A percentile compares a stretch with the other conserved stretches of the same genome.
Evolutionary conservation across 2,888 invertebrate genomes (phyloP).

Genomic region (Caenorhabditis uteleia): DNA sequence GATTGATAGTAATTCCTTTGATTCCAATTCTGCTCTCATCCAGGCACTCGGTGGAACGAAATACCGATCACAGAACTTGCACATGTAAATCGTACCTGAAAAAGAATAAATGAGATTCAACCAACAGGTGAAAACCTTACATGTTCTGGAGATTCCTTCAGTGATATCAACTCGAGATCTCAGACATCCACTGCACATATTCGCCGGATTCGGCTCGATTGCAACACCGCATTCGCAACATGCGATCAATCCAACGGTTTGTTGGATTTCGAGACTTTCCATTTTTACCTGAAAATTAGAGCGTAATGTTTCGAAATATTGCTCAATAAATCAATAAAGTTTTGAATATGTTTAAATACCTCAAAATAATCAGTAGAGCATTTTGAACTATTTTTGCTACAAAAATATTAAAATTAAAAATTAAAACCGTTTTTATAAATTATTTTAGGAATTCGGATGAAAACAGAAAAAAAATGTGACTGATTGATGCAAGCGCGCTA

Average conservation of each 20-base stretch:
- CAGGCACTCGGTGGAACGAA: constrained; percentile 89
- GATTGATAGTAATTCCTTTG: constrained; percentile 75
- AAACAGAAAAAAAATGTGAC: background rate
- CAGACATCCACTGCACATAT: constrained; percentile 95
- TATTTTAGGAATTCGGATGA: background rate
- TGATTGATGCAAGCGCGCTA: constrained; percentile 4
- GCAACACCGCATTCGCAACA: constrained; percentile 92
- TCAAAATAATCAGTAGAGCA: too few species aligned
- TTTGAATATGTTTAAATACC: too few species aligned
- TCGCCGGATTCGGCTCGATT: constrained; percentile 93
- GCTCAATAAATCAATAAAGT: too few species aligned
- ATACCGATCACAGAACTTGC: constrained; percentile 75
- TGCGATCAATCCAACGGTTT: constrained; percentile 59
- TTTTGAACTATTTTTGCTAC: background rate
- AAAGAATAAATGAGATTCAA: background rate
- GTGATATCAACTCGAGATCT: constrained; percentile 91
- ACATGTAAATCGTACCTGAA: constrained; percentile 72
- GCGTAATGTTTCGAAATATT: too few species aligned
- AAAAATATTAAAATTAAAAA: background rate
- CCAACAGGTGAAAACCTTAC: constrained; percentile 12
- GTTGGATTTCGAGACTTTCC: constrained; percentile 36
- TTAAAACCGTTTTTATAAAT: background rate
- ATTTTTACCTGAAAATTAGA: too few species aligned
- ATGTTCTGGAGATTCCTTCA: constrained; percentile 88
- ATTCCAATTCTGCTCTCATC: constrained; percentile 75